Evolutionary conservation across 2,113 vertebrate species (phyloP), one percentile per base, ranked within the genome.

Genomic region (Perca flavescens): DNA sequence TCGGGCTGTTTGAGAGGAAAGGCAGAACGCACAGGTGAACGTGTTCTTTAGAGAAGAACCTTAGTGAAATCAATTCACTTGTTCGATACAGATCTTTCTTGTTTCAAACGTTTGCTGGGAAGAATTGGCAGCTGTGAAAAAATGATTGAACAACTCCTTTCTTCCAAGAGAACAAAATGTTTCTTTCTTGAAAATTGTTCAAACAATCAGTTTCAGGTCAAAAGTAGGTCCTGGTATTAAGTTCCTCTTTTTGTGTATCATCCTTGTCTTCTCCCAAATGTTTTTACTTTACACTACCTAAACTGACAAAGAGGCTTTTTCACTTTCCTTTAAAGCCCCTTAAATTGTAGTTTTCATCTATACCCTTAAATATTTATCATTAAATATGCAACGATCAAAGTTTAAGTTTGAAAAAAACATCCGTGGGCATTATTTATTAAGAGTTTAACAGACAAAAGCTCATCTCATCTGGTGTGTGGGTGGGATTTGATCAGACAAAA

Each of bases 31-130:
- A 4, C 40, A 28, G 65, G 54, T 49, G 47, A 67, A 58, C 25
- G 69, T 79, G 34, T 47, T 72, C 9, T 56, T 65, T 2, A 54
- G 15, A 80, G n/a, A 81, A 54, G 12, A 77, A 78, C 13, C 28
- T 3, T 58, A 19, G 34, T 79, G 50, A 74, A 80, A 76, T 72
- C 71, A 71, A 84, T 84, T 36, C 9, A 3, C 64, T 58, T 22
- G 57, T 40, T 78, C 58, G 4, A 81, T 81, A 77, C 16, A 63
- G 58, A 66, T 56, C 54, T 31, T 54, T 75, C 46, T 75, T 71
- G 14, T 63, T 79, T 67, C 17, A 21, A 25, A 89, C 53, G 77
- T 88, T 86, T 73, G 52, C 70, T n/a, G 4, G 71, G n/a, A 71
- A 74, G 56, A 79, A 47, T 69, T 68, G 77, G 66, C 65, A 68